A percentile compares a stretch with the other conserved stretches of the same genome.
Conservation (phyloP, 2,113 vertebrate genomes). For the Propithecus coquereli region DNA sequence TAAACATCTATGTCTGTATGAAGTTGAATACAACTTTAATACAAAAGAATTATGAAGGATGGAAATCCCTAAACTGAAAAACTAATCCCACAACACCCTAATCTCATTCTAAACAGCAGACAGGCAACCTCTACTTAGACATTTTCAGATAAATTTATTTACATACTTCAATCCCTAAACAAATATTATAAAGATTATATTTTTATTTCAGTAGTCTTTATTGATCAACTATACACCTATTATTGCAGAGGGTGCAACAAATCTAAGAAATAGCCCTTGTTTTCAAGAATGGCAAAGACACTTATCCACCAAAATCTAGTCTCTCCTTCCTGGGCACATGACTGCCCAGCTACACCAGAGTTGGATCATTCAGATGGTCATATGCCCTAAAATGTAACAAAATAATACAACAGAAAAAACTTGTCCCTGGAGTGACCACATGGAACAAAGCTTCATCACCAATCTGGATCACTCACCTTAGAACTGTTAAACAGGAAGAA, state of each 20-base stretch:
- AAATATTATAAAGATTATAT: background rate
- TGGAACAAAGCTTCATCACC: background rate
- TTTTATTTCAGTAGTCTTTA: background rate
- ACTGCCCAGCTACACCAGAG: background rate
- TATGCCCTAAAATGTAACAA: slow-evolving; percentile 28
- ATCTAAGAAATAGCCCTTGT: background rate
- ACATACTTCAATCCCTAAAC: background rate
- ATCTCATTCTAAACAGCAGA: background rate
- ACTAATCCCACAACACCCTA: background rate
- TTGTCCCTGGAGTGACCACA: background rate
- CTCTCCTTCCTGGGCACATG: background rate
- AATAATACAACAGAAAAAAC: slow-evolving; percentile 5
- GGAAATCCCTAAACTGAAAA: background rate
- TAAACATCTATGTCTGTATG: background rate
- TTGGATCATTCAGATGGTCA: background rate
- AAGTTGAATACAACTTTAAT: background rate
- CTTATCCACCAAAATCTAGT: background rate
- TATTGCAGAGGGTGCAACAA: background rate
- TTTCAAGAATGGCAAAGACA: slow-evolving; percentile 23
- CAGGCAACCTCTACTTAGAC: background rate
- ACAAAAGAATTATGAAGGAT: background rate
- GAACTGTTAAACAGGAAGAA: background rate
- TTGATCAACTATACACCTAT: background rate
- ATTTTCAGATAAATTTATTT: slow-evolving; percentile 33
- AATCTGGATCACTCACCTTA: background rate